Conservation (phyloP, 2,113 vertebrate genomes). For the Cygnus buccinator region DNA sequence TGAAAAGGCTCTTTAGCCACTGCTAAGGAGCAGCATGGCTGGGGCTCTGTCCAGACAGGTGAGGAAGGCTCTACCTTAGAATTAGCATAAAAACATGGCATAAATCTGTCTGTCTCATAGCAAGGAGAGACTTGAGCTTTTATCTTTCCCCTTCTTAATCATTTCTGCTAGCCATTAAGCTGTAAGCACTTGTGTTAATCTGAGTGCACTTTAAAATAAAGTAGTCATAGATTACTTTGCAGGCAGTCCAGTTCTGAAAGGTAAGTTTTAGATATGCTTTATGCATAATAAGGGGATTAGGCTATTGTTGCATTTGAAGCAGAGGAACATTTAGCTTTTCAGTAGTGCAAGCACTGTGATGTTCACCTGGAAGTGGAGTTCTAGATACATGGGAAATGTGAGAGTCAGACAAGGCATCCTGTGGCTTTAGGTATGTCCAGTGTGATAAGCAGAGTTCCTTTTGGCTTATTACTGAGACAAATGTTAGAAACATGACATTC, state of each 20-base stretch:
- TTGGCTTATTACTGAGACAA: background rate
- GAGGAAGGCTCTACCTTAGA: background rate
- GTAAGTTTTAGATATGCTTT: background rate
- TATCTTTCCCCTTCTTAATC: background rate
- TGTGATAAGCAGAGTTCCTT: background rate
- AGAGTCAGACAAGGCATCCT: background rate
- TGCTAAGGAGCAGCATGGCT: too few relatives aligned
- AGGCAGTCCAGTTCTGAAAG: background rate
- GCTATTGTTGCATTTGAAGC: background rate
- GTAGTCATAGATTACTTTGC: background rate
- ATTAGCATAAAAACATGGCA: rapidly evolving
- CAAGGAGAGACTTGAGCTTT: background rate
- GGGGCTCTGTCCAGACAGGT: too few relatives aligned
- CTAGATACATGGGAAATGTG: background rate
- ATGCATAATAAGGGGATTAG: rapidly evolving
- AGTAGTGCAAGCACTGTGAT: background rate
- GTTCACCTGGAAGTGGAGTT: background rate
- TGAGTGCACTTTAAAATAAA: background rate
- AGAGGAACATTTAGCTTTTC: background rate
- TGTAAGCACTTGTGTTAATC: background rate
- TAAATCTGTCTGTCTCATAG: background rate
- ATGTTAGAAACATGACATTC: background rate
- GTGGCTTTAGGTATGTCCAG: background rate
- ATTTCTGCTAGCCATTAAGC: background rate
- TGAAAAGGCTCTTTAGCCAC: background rate